phyloP scores from a whole-genome alignment of 2,797 vertebrate species.

The Anguilla anguilla region DNA sequence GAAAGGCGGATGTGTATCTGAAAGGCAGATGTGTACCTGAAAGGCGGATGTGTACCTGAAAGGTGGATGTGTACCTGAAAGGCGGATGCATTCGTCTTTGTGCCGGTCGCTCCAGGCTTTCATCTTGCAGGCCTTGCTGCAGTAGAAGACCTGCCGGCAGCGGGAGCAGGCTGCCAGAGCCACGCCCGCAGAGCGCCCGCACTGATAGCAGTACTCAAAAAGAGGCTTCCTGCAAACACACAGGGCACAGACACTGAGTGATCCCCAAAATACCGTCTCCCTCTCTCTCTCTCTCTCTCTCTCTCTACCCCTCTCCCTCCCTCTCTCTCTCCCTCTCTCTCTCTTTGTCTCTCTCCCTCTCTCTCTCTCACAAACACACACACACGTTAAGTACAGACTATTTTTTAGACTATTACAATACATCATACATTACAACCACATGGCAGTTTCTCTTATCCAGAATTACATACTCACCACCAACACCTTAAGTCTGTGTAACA shows the following conservation, averaged over 20 bases:
- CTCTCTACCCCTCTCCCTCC: background rate
- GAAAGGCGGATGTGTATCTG: too few species aligned
- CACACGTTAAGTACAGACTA: background rate
- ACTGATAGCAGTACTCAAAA: constrained; percentile 81
- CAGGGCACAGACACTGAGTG: background rate
- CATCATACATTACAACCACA: too few species aligned
- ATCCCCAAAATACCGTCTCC: too few species aligned
- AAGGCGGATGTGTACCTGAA: too few species aligned
- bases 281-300: too few species aligned
- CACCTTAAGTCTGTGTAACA: background rate
- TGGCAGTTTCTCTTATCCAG: too few species aligned
- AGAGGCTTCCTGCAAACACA: constrained; percentile 56
- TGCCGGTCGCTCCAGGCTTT: constrained; percentile 75
- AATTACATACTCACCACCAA: background rate
- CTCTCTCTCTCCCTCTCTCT: too few species aligned
- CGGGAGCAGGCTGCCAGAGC: constrained; percentile 67
- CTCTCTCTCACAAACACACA: constrained; percentile 5
- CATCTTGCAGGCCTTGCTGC: constrained; percentile 76
- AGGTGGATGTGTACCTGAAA: constrained; percentile 45
- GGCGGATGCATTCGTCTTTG: constrained; percentile 69
- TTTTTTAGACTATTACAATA: background rate
- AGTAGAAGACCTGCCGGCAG: constrained; percentile 76
- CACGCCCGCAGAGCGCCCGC: constrained; percentile 76
- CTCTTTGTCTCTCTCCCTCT: background rate
- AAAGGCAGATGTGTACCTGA: too few species aligned